Conservation (phyloP, 2,888 invertebrate genomes). For the Tinea trinotella region DNA sequence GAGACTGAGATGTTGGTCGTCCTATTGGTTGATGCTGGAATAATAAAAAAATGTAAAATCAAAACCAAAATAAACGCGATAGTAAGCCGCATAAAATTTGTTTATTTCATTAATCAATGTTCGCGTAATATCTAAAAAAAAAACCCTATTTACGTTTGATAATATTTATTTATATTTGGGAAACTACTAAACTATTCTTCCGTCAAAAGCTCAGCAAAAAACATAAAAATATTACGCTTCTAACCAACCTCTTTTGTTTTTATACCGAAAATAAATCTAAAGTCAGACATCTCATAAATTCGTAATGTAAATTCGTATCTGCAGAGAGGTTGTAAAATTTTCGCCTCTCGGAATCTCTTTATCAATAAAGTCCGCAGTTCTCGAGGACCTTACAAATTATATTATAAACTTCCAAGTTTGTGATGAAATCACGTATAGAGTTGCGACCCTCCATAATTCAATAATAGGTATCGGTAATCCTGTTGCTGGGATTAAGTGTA, state of each 20-base stretch:
- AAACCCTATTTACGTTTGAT: no score
- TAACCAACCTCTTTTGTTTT: neutral
- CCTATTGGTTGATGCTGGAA: no score
- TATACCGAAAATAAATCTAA: neutral
- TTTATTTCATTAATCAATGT: no score
- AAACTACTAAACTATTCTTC: neutral
- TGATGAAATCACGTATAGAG: neutral
- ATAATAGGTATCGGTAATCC: constrained; percentile 8
- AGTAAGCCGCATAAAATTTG: no score
- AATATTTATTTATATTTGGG: no score
- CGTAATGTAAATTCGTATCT: neutral
- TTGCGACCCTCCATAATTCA: constrained; percentile 9
- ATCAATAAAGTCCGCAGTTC: neutral
- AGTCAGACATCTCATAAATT: neutral
- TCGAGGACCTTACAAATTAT: neutral
- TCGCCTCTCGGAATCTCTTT: neutral
- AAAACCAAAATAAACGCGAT: no score
- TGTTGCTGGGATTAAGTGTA: constrained; percentile 11
- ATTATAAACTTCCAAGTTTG: constrained; percentile 4
- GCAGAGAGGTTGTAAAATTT: neutral
- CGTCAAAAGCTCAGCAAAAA: neutral
- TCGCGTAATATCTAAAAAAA: no score
- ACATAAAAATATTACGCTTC: neutral
- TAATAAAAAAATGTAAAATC: no score
- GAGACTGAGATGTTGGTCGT: no score